Base-by-base conservation (phyloP, 2,888 invertebrate species). In the Lagria hirta region DNA sequence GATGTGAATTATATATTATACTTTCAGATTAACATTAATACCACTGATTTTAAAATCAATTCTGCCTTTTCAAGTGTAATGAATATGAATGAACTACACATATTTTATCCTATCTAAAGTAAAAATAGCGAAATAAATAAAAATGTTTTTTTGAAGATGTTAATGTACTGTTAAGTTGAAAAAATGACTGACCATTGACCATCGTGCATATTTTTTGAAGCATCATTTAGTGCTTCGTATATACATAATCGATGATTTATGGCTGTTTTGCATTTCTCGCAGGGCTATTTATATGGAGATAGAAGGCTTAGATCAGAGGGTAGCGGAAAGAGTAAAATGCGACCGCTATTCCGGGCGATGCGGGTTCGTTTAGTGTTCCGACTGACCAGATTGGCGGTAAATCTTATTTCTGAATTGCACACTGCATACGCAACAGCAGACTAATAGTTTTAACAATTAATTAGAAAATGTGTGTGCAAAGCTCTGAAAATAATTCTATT, bases 161-260 rank as follows among this genome's bases (percentile, higher is more conserved):
- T n/a, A n/a, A n/a, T n/a, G 41, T 32, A 26, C 27, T 15, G 33
- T 27, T 32, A 8, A 41, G 41, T 33, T 11, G 29, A 35, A 43
- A 43, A 29, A 35, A 23, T n/a, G n/a, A n/a, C 8, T 42, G 34
- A 43, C 42, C 42, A 34, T 22, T 41, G 46, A 26, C 41, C 62
- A 55, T 58, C 54, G 57, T 55, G 56, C 58, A 58, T 59, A 66
- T 67, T 67, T 65, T n/a, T 66, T 66, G 61, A 64, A 63, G 68
- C 62, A 62, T 67, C 66, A 68, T 69, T 68, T 68, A 65, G 29
- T 41, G 16, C 26, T 29, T 26, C 23, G 42, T 35, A n/a, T 41
- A 28, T 35, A 24, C 40, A 46, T 46, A 46, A 46, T 46, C 41
- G 41, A 36, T 46, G 46, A 46, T 46, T 46, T 46, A 46, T 46